Percentiles rank a stretch among this genome's conserved stretches.
These are phyloP conservation scores for Chymomyza costata DNA, from an alignment of 1,140 invertebrate species.

Conservation along the genomic window DNA sequence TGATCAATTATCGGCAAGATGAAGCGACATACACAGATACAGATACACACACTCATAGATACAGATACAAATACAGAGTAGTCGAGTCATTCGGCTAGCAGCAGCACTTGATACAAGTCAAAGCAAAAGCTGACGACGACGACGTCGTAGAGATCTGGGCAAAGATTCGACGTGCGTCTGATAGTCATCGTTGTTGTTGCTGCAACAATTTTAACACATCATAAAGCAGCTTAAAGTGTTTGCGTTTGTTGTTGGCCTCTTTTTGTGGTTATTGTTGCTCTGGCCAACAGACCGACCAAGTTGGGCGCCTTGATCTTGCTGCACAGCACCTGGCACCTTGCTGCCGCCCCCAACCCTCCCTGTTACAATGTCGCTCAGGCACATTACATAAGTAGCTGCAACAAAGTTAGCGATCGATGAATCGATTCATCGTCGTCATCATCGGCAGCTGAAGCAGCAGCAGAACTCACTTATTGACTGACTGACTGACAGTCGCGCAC, in stretches of 20 bases:
- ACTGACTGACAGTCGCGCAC: too few species aligned
- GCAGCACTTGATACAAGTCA: conserved; percentile 23
- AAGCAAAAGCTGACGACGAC: conserved; percentile 1
- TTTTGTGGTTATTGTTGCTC: background rate
- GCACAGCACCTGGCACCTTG: background rate
- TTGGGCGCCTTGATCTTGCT: background rate
- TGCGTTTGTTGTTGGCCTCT: conserved; percentile 5
- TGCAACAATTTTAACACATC: conserved; percentile 58
- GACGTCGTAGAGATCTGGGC: background rate
- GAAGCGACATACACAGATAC: conserved; percentile 22
- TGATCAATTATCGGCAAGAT: conserved; percentile 67
- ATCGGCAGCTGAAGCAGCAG: background rate
- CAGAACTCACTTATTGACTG: background rate
- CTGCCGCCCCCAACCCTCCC: too few species aligned
- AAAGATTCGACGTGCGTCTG: too few species aligned
- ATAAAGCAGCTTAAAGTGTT: conserved; percentile 55
- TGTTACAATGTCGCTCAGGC: conserved; percentile 1
- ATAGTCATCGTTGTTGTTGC: conserved; percentile 27
- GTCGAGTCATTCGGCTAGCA: conserved; percentile 5
- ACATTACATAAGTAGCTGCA: conserved; percentile 41
- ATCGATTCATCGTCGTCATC: background rate
- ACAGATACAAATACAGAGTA: background rate
- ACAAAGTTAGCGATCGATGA: background rate
- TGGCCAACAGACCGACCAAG: background rate
- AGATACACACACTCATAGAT: background rate